Conservation (phyloP, 2,797 vertebrate species). For the Pelodytes ibericus region DNA sequence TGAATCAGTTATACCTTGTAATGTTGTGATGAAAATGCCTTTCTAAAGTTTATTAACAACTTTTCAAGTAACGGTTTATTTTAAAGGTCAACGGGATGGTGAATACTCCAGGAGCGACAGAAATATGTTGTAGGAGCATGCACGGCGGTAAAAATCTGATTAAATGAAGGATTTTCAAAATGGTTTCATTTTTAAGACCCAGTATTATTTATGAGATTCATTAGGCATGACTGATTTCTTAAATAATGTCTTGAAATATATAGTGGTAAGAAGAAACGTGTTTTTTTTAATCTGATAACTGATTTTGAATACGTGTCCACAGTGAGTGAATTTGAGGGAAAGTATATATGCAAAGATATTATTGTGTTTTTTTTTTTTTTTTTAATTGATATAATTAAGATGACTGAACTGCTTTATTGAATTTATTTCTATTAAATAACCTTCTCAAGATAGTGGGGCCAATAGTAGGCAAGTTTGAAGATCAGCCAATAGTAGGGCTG, state of each 20-base stretch:
- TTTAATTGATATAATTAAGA: too few species aligned
- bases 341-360: too few species aligned
- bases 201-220: conserved; percentile 2
- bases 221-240: background rate
- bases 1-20: conserved; percentile 67
- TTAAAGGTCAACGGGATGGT: conserved; percentile 33
- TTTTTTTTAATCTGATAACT: too few species aligned
- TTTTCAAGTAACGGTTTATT: conserved; percentile 26
- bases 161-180: conserved; percentile 12
- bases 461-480: too few species aligned
- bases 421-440: too few species aligned
- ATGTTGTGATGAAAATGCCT: conserved; percentile 38
- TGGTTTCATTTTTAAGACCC: conserved; percentile 1
- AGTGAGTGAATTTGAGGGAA: too few species aligned
- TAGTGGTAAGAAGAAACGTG: background rate
- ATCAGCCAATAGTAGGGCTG: too few species aligned
- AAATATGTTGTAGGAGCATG: conserved; percentile 2
- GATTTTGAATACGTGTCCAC: too few species aligned
- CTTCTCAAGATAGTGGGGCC: too few species aligned
- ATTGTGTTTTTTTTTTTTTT: too few species aligned
- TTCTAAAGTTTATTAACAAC: conserved; percentile 47
- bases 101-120: background rate
- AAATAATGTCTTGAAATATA: background rate
- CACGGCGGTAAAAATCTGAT: background rate
- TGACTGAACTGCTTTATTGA: too few species aligned